Percentiles rank a stretch among this genome's conserved stretches.
Conservation (phyloP, 2,888 invertebrate species). For the Hymenopus coronatus region DNA sequence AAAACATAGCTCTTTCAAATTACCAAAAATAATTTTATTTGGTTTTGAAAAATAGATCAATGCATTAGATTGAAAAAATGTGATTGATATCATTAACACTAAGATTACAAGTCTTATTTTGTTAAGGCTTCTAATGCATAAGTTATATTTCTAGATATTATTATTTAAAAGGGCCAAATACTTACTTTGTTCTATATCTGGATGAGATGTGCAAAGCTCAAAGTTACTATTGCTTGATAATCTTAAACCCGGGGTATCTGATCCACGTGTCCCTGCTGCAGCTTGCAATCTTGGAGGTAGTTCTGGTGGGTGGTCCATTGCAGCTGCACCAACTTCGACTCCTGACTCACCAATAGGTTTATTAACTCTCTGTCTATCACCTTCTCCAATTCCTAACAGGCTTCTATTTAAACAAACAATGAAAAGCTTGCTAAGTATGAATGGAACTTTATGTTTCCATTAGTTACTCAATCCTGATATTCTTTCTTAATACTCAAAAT, state of each 20-base stretch:
- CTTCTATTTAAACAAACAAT: neutral
- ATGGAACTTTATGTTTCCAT: neutral
- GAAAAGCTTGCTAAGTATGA: neutral
- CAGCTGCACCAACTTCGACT: slow-evolving; percentile 39
- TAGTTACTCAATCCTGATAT: neutral
- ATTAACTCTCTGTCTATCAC: neutral
- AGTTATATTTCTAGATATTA: neutral
- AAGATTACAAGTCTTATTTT: no score
- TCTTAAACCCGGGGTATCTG: slow-evolving; percentile 54
- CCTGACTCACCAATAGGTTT: slow-evolving; percentile 33
- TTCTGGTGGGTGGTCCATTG: slow-evolving; percentile 64
- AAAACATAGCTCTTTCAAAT: no score
- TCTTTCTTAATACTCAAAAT: no score
- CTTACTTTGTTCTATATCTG: slow-evolving; percentile 44
- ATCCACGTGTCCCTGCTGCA: slow-evolving; percentile 38
- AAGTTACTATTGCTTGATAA: slow-evolving; percentile 72
- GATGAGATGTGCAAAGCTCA: slow-evolving; percentile 55
- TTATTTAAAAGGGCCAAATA: neutral
- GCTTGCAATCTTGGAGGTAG: slow-evolving; percentile 68
- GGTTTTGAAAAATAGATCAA: no score
- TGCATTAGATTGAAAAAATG: no score
- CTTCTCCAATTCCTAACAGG: slow-evolving; percentile 18
- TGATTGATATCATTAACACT: no score
- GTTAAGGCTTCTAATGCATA: neutral
- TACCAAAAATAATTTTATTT: no score